These are phyloP conservation scores for Pitangus sulphuratus DNA, from an alignment of 2,797 vertebrate species.

Conservation along the genomic window DNA sequence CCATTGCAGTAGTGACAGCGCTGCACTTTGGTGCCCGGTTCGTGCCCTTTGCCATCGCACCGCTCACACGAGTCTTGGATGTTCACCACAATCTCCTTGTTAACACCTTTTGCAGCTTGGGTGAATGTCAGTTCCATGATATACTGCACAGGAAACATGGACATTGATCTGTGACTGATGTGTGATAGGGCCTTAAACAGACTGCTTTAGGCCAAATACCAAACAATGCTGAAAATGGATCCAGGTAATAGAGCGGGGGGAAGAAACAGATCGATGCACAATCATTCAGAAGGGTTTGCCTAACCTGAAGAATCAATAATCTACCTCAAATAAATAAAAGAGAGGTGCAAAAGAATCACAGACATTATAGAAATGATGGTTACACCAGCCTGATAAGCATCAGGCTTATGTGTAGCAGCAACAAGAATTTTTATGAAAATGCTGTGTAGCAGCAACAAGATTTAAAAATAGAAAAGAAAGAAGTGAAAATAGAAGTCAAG, in stretches of 20 bases:
- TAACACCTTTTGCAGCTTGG: constrained; percentile 96
- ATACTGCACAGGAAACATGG: constrained; percentile 76
- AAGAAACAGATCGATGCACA: not conserved
- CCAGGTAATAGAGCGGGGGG: not conserved
- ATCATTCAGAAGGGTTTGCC: not conserved
- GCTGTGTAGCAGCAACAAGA: not conserved
- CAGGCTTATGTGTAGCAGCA: not conserved
- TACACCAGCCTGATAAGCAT: not conserved
- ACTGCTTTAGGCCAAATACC: not conserved
- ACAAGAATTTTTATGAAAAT: not conserved
- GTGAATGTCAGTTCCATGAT: constrained; percentile 95
- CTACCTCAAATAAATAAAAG: not conserved
- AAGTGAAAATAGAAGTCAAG: not conserved
- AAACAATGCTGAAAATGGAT: not conserved
- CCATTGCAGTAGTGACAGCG: constrained; percentile 91
- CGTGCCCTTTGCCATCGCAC: constrained; percentile 89
- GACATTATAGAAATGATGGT: not conserved
- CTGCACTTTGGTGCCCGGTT: constrained; percentile 91
- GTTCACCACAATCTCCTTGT: constrained; percentile 91
- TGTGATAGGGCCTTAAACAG: not conserved
- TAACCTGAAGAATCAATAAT: not conserved
- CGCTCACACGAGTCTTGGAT: constrained; percentile 87
- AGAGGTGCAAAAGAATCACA: not conserved
- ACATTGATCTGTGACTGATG: not conserved
- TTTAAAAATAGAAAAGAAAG: not conserved